Base-by-base conservation (phyloP, 2,888 invertebrate genomes). In the Brassicogethes aeneus region DNA sequence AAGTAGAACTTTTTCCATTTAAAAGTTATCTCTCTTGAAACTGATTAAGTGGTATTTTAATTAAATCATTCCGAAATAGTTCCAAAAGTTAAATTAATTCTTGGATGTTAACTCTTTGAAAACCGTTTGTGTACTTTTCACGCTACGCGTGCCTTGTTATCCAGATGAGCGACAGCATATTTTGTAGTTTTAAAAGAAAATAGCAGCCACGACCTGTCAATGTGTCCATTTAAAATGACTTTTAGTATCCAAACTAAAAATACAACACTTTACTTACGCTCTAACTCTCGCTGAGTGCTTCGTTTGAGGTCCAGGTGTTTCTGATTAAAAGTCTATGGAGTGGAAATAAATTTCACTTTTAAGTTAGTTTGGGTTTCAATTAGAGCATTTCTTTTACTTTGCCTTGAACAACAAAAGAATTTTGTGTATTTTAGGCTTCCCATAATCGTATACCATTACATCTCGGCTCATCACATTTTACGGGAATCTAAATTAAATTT, bases 131-230 rank as follows among this genome's bases (percentile, higher is more conserved):
- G n/a, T n/a, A n/a, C n/a, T 38, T 50, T 47, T 43, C 43, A 44
- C 40, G 46, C 43, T 43, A 36, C 46, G 46, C 43, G 40, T 45
- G 43, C 44, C 50, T 50, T 48, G 50, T 51, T 51, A 51, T 36
- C 23, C 38, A 37, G 40, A 23, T 45, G 47, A 47, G 40, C 47
- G 48, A 51, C 51, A 46, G 48, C 47, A 39, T 47, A 51, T 46
- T 49, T 48, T 48, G 50, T 50, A 48, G 44, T 44, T 42, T 37
- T 44, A 48, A 43, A 37, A 43, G 37, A 37, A 34, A 32, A 42
- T 47, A 39, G 40, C 40, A 48, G 43, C 42, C 43, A 44, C 43
- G 41, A 39, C 30, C 50, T 46, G 50, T 52, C 51, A 52, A 52
- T 46, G 45, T 43, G 50, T 52, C 50, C 41, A 40, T 37, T 39